Evolutionary conservation across 2,797 vertebrate genomes (phyloP), one percentile per base, ranked within the genome.

Genomic region (Sardinella longiceps): DNA sequence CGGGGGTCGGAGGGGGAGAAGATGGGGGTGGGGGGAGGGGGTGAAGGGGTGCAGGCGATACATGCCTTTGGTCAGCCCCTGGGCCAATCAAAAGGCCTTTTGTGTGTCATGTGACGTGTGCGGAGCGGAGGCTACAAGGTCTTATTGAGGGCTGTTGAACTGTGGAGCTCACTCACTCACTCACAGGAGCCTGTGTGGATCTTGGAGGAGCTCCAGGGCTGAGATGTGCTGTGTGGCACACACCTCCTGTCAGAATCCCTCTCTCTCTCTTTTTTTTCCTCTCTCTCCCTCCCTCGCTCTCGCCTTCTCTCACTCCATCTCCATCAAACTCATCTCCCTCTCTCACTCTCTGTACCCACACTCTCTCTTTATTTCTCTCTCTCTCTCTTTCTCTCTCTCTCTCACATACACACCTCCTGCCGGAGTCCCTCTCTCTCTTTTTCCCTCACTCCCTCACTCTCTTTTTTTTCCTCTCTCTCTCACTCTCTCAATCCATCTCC

Each of bases 81-180:
- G 30, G 30, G 66, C 66, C 66, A 74, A 74, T 74, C 66, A 74
- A 74, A 74, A 37, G 66, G 30, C 11, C 66, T 74, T 74, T 74
- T 74, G 66, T 74, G 66, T 15, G 18, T 84, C 77, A 90, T 88
- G 18, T 39, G 84, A 89, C 83, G 86, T 63, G 50, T 58, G 30
- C 20, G 51, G 77, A 80, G 30, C 20, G 51, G 77, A 80, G 18
- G 84, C 82, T 66, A 85, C 83, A 83, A 86, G 85, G 80, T 86
- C 85, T 80, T 83, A 87, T 87, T 88, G 83, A 88, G 80, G 80
- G n/a, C 51, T 83, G n/a, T 43, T 83, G 56, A 82, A 80, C 82
- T 80, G 63, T 70, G 50, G 81, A n/a, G n/a, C n/a, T n/a, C n/a
- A n/a, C n/a, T n/a, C n/a, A n/a, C n/a, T n/a, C 46, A 43, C 63